These are phyloP conservation scores for cattle (Bos taurus) DNA, from an alignment of 2,113 vertebrate genomes.

Conservation along the genomic window ARS-UCD2.0 NC_037329.1:93475501-93476000, in stretches of 20 bases:
- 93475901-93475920: background rate
- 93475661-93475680: background rate
- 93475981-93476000: conserved; percentile 7
- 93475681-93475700: background rate
- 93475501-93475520: background rate
- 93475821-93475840: background rate
- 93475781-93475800: background rate
- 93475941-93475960: background rate
- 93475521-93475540: background rate
- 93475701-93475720: background rate
- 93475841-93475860: background rate
- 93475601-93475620: background rate
- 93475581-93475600: background rate
- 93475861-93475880: background rate
- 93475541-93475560: background rate
- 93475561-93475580: background rate
- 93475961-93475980: conserved; percentile 12
- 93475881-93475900: background rate
- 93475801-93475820: conserved; percentile 2
- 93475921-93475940: background rate
- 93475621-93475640: background rate
- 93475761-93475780: background rate
- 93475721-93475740: background rate
- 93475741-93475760: background rate
- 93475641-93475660: background rate